Evolutionary conservation across 2,113 vertebrate species (phyloP).

Genomic region (Illadopsis cleaveri): DNA sequence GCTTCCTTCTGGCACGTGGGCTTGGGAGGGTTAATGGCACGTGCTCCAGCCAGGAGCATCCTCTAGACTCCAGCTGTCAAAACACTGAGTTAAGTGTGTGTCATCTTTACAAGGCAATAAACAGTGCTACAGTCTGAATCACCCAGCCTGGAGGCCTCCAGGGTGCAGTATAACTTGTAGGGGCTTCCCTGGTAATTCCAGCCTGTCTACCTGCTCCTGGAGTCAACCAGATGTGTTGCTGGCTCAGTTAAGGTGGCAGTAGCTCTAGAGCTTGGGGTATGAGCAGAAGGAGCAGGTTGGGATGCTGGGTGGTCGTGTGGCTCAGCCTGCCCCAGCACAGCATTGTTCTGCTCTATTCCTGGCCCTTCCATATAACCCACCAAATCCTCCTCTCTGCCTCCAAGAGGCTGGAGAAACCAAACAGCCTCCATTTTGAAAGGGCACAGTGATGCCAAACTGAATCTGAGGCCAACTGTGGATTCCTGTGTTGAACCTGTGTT

Average conservation of each 20-base stretch:
- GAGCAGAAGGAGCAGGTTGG: not conserved
- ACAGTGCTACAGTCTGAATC: not conserved
- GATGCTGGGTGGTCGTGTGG: accelerated
- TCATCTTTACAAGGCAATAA: not conserved
- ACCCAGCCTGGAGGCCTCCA: not conserved
- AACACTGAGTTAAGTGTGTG: not conserved
- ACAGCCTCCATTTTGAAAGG: accelerated
- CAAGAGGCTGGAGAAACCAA: not conserved
- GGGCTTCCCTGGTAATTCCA: not conserved
- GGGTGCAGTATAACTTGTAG: not conserved
- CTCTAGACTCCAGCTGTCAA: not conserved
- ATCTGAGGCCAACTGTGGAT: not conserved
- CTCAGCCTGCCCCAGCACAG: not conserved
- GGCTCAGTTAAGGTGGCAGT: not conserved
- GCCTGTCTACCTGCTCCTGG: not conserved
- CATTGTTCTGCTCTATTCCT: not conserved
- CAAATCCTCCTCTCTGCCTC: not conserved
- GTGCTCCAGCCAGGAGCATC: not conserved
- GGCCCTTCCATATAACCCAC: not conserved
- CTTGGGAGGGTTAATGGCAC: not conserved
- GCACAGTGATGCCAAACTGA: not conserved
- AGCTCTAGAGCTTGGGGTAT: not conserved
- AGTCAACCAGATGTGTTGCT: not conserved
- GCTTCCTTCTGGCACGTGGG: not conserved
- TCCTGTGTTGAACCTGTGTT: not conserved